phyloP scores from a whole-genome alignment of 2,113 vertebrate species.

The Archocentrus centrarchus region DNA sequence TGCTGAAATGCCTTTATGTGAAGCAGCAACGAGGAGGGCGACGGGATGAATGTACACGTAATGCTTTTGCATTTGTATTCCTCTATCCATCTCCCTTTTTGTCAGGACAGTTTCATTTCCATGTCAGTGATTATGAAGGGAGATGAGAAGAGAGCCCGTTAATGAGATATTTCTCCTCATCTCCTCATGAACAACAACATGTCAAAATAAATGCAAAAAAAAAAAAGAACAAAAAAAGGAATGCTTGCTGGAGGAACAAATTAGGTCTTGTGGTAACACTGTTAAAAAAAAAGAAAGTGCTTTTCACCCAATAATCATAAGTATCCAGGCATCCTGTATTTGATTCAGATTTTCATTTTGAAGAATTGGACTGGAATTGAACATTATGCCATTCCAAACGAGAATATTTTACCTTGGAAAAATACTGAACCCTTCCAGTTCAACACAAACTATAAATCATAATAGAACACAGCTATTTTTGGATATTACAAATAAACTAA shows the following conservation, averaged over 20 bases:
- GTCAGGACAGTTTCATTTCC: conserved; percentile 77
- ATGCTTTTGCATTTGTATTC: conserved; percentile 77
- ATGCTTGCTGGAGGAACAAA: conserved; percentile 66
- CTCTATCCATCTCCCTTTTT: conserved; percentile 74
- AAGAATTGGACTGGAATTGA: conserved; percentile 51
- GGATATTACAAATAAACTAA: not conserved
- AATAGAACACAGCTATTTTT: conserved; percentile 24
- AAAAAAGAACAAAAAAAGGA: conserved; percentile 26
- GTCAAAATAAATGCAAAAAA: conserved; percentile 78
- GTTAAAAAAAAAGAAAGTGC: conserved; percentile 3
- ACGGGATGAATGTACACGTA: conserved; percentile 50
- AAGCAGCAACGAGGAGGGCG: conserved; percentile 6
- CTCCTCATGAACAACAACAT: conserved; percentile 75
- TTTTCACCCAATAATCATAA: conserved; percentile 57
- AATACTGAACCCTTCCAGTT: conserved; percentile 4
- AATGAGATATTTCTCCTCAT: conserved; percentile 80
- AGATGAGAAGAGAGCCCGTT: conserved; percentile 74
- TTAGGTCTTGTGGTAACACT: conserved; percentile 66
- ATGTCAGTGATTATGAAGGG: conserved; percentile 74
- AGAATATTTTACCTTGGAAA: not conserved
- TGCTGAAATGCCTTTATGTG: conserved; percentile 48
- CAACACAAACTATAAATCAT: conserved; percentile 14
- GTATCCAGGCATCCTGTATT: conserved; percentile 51
- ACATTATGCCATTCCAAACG: conserved; percentile 33
- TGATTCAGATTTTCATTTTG: conserved; percentile 53